Percentiles rank a stretch among this genome's conserved stretches.
Evolutionary conservation across 2,113 vertebrate genomes (phyloP).

Genomic region (Pterocles gutturalis): DNA sequence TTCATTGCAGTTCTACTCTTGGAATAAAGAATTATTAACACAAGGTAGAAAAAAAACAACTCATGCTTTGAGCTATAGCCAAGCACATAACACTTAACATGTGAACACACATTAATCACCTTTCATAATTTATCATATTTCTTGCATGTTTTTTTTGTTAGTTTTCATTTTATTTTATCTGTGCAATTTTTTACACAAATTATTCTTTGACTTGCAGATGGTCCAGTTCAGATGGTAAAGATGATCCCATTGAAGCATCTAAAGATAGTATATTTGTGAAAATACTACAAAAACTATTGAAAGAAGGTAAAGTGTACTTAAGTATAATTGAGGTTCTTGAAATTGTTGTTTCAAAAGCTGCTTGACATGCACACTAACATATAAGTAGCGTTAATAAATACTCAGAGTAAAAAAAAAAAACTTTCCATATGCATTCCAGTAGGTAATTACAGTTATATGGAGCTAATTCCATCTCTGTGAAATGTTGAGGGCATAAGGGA

Average conservation of each 20-base stretch:
- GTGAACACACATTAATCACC: background rate
- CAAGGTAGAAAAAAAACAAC: background rate
- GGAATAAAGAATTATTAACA: background rate
- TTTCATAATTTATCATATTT: background rate
- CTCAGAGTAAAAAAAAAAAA: background rate
- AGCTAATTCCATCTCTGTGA: background rate
- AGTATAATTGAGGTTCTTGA: background rate
- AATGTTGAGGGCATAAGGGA: background rate
- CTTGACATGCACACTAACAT: background rate
- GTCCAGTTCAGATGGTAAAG: constrained; percentile 86
- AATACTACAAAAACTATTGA: constrained; percentile 91
- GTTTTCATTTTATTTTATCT: background rate
- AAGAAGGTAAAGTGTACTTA: constrained; percentile 85
- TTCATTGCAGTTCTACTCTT: background rate
- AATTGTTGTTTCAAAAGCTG: background rate
- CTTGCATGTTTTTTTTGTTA: background rate
- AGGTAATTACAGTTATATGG: background rate
- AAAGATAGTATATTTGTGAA: constrained; percentile 95
- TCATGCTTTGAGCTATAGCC: background rate
- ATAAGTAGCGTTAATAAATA: background rate
- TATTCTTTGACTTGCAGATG: constrained; percentile 81
- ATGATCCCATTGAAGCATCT: constrained; percentile 93
- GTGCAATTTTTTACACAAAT: background rate
- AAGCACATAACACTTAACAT: background rate
- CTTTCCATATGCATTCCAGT: background rate